Conservation (phyloP, 2,888 invertebrate species). For the Diarsia rubi region DNA sequence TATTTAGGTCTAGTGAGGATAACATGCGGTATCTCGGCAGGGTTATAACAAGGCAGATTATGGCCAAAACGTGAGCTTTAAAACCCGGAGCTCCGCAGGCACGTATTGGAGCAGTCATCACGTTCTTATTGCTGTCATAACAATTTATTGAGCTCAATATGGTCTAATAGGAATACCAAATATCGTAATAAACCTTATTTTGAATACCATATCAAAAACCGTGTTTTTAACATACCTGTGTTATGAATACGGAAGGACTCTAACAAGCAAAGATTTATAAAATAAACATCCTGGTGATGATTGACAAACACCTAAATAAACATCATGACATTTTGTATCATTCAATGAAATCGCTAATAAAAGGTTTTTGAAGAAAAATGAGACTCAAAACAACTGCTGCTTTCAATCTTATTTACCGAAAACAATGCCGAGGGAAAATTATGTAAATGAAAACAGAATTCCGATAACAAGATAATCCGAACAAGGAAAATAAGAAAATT, state of each 20-base stretch:
- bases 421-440: slow-evolving; percentile 29
- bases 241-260: slow-evolving; percentile 12
- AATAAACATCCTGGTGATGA: slow-evolving; percentile 39
- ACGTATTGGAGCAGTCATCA: slow-evolving; percentile 37
- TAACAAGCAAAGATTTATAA: slow-evolving; percentile 22
- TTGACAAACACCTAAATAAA: slow-evolving; percentile 17
- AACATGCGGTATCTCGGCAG: slow-evolving; percentile 61
- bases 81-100: slow-evolving; percentile 23
- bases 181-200: slow-evolving; percentile 22
- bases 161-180: slow-evolving; percentile 39
- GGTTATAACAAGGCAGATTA: slow-evolving; percentile 67
- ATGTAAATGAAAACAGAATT: slow-evolving; percentile 33
- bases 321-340: slow-evolving; percentile 3
- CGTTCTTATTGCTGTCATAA: slow-evolving; percentile 40
- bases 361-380: background rate
- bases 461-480: slow-evolving; percentile 21
- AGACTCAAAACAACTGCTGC: background rate
- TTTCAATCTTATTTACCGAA: slow-evolving; percentile 26
- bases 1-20: slow-evolving; percentile 72
- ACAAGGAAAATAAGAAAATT: slow-evolving; percentile 16
- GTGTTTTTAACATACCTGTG: background rate
- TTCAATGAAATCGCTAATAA: background rate
- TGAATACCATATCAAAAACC: slow-evolving; percentile 1
- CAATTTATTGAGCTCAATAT: slow-evolving; percentile 35
- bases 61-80: slow-evolving; percentile 46